Evolutionary conservation across 2,797 vertebrate genomes (phyloP), one percentile per base, ranked within the genome.

Genomic region (Gymnothorax reevesii): DNA sequence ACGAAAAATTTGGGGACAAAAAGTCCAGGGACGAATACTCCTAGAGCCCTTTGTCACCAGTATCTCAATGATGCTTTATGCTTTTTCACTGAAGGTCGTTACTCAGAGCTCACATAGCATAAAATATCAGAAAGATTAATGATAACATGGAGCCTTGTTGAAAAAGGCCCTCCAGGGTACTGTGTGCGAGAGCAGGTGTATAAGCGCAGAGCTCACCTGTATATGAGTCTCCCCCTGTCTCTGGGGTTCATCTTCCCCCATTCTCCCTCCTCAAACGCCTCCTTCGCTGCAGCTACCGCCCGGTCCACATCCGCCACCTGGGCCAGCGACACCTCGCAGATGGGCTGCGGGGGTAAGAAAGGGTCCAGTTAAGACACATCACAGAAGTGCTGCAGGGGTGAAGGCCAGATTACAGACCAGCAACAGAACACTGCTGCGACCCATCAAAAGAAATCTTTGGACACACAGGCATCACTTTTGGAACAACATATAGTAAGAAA

Each of bases 161-260:
- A 42, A 42, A 42, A 42, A 42, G 33, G 2, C 33, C 3, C 42
- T 27, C 3, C 71, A 33, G 9, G 25, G 25, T 66, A 66, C 22
- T 25, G 64, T 66, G 25, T 66, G 22, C n/a, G 25, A 2, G 7
- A 66, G 6, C 73, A 42, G 27, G 4, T 42, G 27, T 27, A 10
- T 4, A 33, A 7, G 17, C 13, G 54, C 33, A 60, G 49, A 57
- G 59, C 93, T 91, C 86, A 98, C 97, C 92, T 97, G 95, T 97
- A 97, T 1, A 98, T 90, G 55, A 98, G 95, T 86, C 92, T 92
- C 55, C 97, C 97, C 85, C 96, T 90, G 92, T 98, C 97, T 90
- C 97, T 94, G 0, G 97, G 95, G 22, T 97, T 98, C 94, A 98
- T 97, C 90, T 94, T 97, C 12, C 97, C 96, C 97, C 97, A 98